phyloP scores from a whole-genome alignment of 2,888 invertebrate genomes.

The Sturmia bella region DNA sequence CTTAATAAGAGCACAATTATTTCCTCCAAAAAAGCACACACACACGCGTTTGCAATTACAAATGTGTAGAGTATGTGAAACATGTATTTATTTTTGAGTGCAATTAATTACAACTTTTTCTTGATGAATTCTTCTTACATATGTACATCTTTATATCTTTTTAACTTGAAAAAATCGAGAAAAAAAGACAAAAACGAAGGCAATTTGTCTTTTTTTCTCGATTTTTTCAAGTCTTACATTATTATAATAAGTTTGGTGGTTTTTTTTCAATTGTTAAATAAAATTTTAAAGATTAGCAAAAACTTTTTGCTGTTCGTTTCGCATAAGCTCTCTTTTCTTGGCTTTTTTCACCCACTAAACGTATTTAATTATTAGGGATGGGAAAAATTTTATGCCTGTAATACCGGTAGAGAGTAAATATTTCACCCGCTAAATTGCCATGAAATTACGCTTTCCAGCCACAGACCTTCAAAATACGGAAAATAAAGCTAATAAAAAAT shows the following conservation, averaged over 20 bases:
- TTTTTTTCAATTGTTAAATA: constrained; percentile 67
- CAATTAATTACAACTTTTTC: constrained; percentile 66
- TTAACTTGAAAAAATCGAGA: too few species aligned
- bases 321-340: neutral
- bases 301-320: constrained; percentile 38
- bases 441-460: too few species aligned
- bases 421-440: too few species aligned
- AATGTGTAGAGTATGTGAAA: neutral
- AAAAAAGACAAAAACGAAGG: too few species aligned
- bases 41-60: neutral
- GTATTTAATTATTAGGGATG: too few species aligned
- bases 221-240: constrained; percentile 37
- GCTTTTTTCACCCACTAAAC: too few species aligned
- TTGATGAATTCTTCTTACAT: constrained; percentile 47
- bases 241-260: constrained; percentile 48
- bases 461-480: too few species aligned
- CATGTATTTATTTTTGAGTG: constrained; percentile 47
- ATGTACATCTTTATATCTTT: constrained; percentile 32
- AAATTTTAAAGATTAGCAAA: constrained; percentile 67
- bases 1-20: neutral
- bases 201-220: constrained; percentile 23
- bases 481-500: too few species aligned
- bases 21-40: neutral
- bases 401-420: too few species aligned
- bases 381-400: too few species aligned